These are phyloP conservation scores for Copidosoma floridanum DNA, from an alignment of 1,140 invertebrate species.

Conservation along the genomic window DNA sequence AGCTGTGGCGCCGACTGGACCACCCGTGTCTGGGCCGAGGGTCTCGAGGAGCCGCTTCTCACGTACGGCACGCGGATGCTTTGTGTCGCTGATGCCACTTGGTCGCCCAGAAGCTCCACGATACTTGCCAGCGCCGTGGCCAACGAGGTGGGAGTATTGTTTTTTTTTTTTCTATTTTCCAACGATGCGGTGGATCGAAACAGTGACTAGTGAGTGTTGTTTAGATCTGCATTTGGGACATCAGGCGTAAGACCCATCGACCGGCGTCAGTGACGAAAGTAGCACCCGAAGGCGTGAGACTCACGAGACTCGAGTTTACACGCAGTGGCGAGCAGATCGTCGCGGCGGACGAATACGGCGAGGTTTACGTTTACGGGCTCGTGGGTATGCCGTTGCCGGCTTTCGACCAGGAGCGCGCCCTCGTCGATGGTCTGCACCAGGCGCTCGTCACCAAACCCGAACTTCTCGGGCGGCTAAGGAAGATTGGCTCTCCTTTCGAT, in stretches of 20 bases:
- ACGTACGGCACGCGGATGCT: slow-evolving; percentile 58
- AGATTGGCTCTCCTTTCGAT: slow-evolving; percentile 38
- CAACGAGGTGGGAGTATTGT: slow-evolving; percentile 48
- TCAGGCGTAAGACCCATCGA: slow-evolving; percentile 64
- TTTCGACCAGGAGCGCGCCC: slow-evolving; percentile 62
- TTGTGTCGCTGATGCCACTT: slow-evolving; percentile 68
- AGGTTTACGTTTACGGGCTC: slow-evolving; percentile 65
- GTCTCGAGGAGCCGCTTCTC: slow-evolving; percentile 64
- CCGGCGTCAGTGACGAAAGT: slow-evolving; percentile 61
- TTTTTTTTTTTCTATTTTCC: background rate
- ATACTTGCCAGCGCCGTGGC: slow-evolving; percentile 75
- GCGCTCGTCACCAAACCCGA: slow-evolving; percentile 63
- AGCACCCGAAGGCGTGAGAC: slow-evolving; percentile 28
- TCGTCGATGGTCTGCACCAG: slow-evolving; percentile 62
- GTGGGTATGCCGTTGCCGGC: slow-evolving; percentile 68
- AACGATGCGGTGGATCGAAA: no score
- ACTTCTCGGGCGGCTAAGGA: slow-evolving; percentile 60
- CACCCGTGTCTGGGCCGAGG: slow-evolving; percentile 74
- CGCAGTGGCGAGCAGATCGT: slow-evolving; percentile 66
- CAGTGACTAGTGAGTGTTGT: no score
- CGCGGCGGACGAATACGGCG: slow-evolving; percentile 64
- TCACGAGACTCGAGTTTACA: slow-evolving; percentile 58
- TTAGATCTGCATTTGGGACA: slow-evolving; percentile 73
- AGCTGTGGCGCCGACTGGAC: slow-evolving; percentile 84
- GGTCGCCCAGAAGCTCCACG: slow-evolving; percentile 80